These are phyloP conservation scores for Drosophila nikananu DNA, from an alignment of 1,140 invertebrate species.

Conservation along the genomic window DNA sequence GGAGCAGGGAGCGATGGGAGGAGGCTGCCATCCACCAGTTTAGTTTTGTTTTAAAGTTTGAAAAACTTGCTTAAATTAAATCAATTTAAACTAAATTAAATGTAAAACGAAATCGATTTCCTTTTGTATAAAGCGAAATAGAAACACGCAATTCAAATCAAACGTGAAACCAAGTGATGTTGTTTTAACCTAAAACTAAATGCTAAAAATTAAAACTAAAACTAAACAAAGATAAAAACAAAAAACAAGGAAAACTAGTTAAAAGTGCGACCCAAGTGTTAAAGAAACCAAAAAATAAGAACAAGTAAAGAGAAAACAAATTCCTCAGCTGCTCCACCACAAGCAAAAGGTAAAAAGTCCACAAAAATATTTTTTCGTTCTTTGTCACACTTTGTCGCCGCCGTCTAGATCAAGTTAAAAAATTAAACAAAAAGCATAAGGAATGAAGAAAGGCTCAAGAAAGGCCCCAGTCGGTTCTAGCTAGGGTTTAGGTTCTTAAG, in stretches of 20 bases:
- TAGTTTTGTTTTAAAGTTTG: constrained; percentile 68
- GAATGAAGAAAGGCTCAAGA: constrained; percentile 15
- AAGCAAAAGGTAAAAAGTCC: constrained; percentile 59
- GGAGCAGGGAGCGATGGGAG: constrained; percentile 32
- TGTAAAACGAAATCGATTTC: constrained; percentile 44
- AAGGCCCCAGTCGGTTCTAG: constrained; percentile 53
- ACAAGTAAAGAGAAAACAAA: constrained; percentile 48
- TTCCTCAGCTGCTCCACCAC: constrained; percentile 49
- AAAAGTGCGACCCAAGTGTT: constrained; percentile 73
- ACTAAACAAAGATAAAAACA: constrained; percentile 12
- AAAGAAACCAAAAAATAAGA: constrained; percentile 49
- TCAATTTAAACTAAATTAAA: constrained; percentile 66
- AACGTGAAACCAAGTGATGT: constrained; percentile 85
- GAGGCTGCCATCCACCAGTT: constrained; percentile 46
- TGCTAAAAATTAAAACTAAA: constrained; percentile 68
- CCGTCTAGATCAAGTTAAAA: constrained; percentile 50
- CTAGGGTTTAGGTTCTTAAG: constrained; percentile 67
- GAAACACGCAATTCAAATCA: constrained; percentile 77
- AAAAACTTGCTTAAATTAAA: constrained; percentile 73
- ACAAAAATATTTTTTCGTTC: constrained; percentile 52
- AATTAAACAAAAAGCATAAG: constrained; percentile 12
- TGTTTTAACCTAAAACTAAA: constrained; percentile 78
- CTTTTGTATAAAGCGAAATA: constrained; percentile 47
- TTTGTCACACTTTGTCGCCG: constrained; percentile 48
- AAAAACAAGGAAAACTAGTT: constrained; percentile 40